Base-by-base conservation (phyloP, 2,113 vertebrate species). In the Ammodytes marinus region DNA sequence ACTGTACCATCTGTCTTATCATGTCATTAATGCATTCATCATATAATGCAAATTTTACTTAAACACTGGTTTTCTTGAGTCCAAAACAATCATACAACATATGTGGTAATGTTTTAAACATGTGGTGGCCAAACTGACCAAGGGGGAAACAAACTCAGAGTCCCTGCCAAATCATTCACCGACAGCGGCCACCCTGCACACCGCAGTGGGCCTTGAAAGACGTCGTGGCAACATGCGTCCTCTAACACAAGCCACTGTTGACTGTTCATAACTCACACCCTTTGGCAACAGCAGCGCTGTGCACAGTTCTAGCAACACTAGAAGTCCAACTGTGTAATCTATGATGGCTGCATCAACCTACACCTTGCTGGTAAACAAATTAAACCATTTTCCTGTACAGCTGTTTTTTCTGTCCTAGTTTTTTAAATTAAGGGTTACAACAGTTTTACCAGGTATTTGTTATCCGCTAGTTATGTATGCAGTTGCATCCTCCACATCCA, bases 51-150 rank as follows among this genome's bases (percentile, higher is more conserved):
- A 42, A 84, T 79, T 72, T 35, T 80, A 79, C 3, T 4, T 70
- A 83, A 83, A 86, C 69, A 50, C 61, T 47, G 82, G 54, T 82
- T 58, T 65, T 74, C 77, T 66, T 74, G 11, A 59, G 19, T 27
- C 45, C 58, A 59, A 42, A 73, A 80, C 8, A 4, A 69, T 57
- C 55, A 46, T 17, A 69, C 75, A 65, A 74, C 86, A 86, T 88
- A 64, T 77, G 74, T 47, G 69, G 50, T 71, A 77, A 88, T 39
- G 76, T 53, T 83, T 87, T 85, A 75, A 92, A 85, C 88, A 92
- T 91, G 91, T 86, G 82, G 77, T 70, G 77, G 68, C 43, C 43
- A 79, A 85, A 75, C 57, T 66, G 45, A 68, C 76, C 55, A 6
- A 15, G 46, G 27, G 68, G 70, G 52, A 69, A 83, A 80, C 72